These are phyloP conservation scores for Cliona cf. orientalis DNA, from an alignment of 37 sponge, comb jelly and placozoan species.

Conservation along the genomic window DNA sequence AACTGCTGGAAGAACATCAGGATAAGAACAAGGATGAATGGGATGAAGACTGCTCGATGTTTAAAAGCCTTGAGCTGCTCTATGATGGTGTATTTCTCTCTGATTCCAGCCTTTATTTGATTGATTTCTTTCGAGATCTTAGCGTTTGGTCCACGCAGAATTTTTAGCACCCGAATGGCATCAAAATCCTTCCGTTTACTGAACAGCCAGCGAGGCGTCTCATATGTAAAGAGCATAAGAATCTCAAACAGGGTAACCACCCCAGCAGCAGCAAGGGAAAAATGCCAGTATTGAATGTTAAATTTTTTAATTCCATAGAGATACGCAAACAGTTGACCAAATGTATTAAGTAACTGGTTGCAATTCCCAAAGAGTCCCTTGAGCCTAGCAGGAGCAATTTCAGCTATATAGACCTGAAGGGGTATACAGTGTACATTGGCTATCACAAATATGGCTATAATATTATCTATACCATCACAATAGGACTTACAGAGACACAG, in stretches of 20 bases:
- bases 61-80: slow-evolving; percentile 32
- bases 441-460: too few relatives aligned
- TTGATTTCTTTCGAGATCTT: slow-evolving; percentile 49
- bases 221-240: slow-evolving; percentile 59
- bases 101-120: slow-evolving; percentile 15
- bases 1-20: slow-evolving; percentile 84
- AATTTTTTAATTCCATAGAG: slow-evolving; percentile 33
- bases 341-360: slow-evolving; percentile 71
- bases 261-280: slow-evolving; percentile 51
- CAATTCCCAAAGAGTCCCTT: slow-evolving; percentile 76
- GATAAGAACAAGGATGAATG: slow-evolving; percentile 40
- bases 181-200: slow-evolving; percentile 1
- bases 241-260: slow-evolving; percentile 54
- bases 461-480: too few relatives aligned
- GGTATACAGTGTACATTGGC: too few relatives aligned
- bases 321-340: slow-evolving; percentile 72
- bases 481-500: not conserved
- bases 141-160: slow-evolving; percentile 58
- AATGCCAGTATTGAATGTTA: slow-evolving; percentile 40
- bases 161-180: slow-evolving; percentile 23
- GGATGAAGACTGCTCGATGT: slow-evolving; percentile 22
- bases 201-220: slow-evolving; percentile 81
- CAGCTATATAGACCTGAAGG: slow-evolving; percentile 88
- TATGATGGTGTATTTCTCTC: not conserved
- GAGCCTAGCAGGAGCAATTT: slow-evolving; percentile 59